These are phyloP conservation scores for Omphaloscelis lunosa DNA, from an alignment of 2,888 invertebrate genomes.

Conservation along the genomic window DNA sequence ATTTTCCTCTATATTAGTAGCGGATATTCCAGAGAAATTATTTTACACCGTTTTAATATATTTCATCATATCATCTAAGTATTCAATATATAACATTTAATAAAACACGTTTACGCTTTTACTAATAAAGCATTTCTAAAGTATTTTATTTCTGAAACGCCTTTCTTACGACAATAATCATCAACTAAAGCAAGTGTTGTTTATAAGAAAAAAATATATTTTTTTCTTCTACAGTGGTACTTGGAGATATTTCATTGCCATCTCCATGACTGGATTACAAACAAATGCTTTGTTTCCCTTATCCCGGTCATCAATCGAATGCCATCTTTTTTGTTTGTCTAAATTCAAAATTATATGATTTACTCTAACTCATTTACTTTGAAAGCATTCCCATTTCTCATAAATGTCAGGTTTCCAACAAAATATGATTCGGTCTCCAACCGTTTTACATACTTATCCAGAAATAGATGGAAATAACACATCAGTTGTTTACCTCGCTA, in stretches of 20 bases:
- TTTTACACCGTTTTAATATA: neutral
- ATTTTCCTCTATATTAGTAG: conserved; percentile 39
- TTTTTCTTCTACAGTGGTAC: conserved; percentile 21
- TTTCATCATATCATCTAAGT: neutral
- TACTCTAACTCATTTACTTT: conserved; percentile 35
- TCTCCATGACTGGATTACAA: conserved; percentile 56
- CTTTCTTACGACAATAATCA: neutral
- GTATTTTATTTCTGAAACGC: neutral
- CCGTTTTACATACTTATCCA: conserved; percentile 15
- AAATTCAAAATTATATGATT: conserved; percentile 44
- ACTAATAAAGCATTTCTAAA: neutral
- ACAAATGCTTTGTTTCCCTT: conserved; percentile 57
- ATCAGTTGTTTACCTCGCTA: conserved; percentile 40
- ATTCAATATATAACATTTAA: neutral
- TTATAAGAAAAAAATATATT: conserved; percentile 6
- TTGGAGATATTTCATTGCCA: conserved; percentile 45
- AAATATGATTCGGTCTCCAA: conserved; percentile 7
- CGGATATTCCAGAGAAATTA: neutral
- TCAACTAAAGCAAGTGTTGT: conserved; percentile 1
- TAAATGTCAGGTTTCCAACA: conserved; percentile 5
- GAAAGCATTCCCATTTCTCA: conserved; percentile 21
- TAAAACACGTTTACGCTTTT: neutral
- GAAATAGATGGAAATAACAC: conserved; percentile 48
- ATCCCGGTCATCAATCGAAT: conserved; percentile 57
- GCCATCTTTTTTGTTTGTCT: conserved; percentile 39